Evolutionary conservation across 2,113 vertebrate genomes (phyloP), one percentile per base, ranked within the genome.

Genomic region (Haemorhous mexicanus): DNA sequence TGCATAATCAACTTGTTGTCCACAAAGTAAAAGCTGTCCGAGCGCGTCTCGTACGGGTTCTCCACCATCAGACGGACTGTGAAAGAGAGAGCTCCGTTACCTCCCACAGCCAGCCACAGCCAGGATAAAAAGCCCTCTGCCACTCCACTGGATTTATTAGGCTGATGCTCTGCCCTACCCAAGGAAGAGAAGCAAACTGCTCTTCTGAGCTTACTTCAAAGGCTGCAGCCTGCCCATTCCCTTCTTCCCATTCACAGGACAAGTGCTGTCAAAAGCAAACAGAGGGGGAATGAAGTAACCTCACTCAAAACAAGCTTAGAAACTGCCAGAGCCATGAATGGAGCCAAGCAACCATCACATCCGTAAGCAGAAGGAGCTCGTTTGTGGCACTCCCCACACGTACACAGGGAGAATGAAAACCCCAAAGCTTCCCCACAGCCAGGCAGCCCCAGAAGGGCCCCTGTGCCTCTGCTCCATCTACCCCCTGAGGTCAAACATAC

Each of bases 1-100:
- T 99, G 99, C 99, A 99, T 99, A 96, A 99, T 98, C 97, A 99
- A 98, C 97, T 99, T 99, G 99, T 99, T 99, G 98, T 99, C 99
- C 93, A 99, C 99, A 97, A 99, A 99, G 98, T 99, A 99, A 98
- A 99, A 99, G 98, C 99, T 99, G 98, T 99, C 99, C 26, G 99
- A 99, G 97, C 98, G 98, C 16, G 99, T 99, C 97, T 99, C 99
- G 4, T 99, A 99, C 0, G 99, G 99, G 52, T 99, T 98, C 24
- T 98, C 99, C 89, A 99, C 99, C 99, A 99, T 99, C 97, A 99
- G 98, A 32, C 97, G 98, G 97, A 99, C 99, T 99, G 97, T n/a
- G 67, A 50, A 84, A 97, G 95, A 97, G 86, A 95, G 88, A 94
- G 70, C 69, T 73, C 67, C 17, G 12, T 96, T 91, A 96, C 58